A percentile compares a stretch with the other conserved stretches of the same genome.
phyloP scores from a whole-genome alignment of 1,140 invertebrate genomes.

The Drosophila bocqueti region DNA sequence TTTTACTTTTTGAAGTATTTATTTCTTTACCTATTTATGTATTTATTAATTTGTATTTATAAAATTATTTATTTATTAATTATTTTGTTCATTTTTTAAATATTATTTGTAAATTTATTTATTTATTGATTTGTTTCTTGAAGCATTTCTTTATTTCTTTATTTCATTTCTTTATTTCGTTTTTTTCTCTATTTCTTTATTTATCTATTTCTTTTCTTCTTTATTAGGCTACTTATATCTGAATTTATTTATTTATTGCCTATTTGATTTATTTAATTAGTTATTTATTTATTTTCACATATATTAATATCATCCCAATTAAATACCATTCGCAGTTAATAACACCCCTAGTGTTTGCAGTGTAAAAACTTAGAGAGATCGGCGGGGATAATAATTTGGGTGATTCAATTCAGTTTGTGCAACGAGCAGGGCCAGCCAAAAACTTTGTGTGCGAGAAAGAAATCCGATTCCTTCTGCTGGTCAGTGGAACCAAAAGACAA shows the following conservation, averaged over 20 bases:
- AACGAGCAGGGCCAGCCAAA: conserved; percentile 72
- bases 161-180: background rate
- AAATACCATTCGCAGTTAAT: background rate
- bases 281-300: background rate
- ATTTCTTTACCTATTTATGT: no score
- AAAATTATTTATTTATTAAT: background rate
- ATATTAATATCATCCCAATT: background rate
- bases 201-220: no score
- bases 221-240: no score
- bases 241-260: no score
- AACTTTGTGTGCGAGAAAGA: conserved; percentile 72
- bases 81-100: background rate
- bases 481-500: conserved; percentile 1
- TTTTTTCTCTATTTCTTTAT: background rate
- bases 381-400: conserved; percentile 54
- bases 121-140: background rate
- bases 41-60: no score
- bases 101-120: background rate
- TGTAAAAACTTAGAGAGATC: conserved; percentile 9
- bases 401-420: conserved; percentile 82
- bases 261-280: background rate
- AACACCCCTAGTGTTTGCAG: background rate
- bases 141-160: background rate
- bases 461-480: conserved; percentile 47
- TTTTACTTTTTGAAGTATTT: background rate